phyloP scores from a whole-genome alignment of 2,888 invertebrate genomes.

The Erynnis tages region DNA sequence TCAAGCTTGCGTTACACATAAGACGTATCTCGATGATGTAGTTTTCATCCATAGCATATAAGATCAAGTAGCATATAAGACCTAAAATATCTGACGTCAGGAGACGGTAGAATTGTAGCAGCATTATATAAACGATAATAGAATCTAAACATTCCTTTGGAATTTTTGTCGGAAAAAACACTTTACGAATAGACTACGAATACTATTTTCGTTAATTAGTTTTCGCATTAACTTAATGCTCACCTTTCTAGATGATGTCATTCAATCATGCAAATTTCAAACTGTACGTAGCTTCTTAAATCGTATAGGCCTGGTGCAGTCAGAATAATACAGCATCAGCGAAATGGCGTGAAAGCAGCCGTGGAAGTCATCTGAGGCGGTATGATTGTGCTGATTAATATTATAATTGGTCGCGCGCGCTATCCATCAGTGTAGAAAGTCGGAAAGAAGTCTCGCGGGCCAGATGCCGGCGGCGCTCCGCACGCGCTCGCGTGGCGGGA shows the following conservation, averaged over 20 bases:
- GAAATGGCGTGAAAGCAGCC: slow-evolving; percentile 61
- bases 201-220: too few relatives aligned
- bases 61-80: too few relatives aligned
- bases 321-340: slow-evolving; percentile 24
- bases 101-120: too few relatives aligned
- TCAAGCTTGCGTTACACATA: too few relatives aligned
- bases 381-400: slow-evolving; percentile 79
- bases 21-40: too few relatives aligned
- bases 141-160: too few relatives aligned
- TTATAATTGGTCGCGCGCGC: slow-evolving; percentile 76
- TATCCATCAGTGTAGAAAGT: slow-evolving; percentile 80
- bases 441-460: slow-evolving; percentile 61
- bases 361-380: slow-evolving; percentile 62
- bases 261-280: slow-evolving; percentile 5
- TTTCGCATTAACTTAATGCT: too few relatives aligned
- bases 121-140: too few relatives aligned
- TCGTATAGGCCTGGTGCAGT: neutral
- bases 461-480: slow-evolving; percentile 47
- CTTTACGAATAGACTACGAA: too few relatives aligned
- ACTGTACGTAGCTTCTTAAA: slow-evolving; percentile 4
- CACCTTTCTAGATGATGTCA: neutral
- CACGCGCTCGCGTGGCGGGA: slow-evolving; percentile 60
- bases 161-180: too few relatives aligned
- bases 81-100: too few relatives aligned
- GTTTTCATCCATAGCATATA: too few relatives aligned